These are phyloP conservation scores for Andricus curvator DNA, from an alignment of 2,888 invertebrate genomes.

Conservation along the genomic window DNA sequence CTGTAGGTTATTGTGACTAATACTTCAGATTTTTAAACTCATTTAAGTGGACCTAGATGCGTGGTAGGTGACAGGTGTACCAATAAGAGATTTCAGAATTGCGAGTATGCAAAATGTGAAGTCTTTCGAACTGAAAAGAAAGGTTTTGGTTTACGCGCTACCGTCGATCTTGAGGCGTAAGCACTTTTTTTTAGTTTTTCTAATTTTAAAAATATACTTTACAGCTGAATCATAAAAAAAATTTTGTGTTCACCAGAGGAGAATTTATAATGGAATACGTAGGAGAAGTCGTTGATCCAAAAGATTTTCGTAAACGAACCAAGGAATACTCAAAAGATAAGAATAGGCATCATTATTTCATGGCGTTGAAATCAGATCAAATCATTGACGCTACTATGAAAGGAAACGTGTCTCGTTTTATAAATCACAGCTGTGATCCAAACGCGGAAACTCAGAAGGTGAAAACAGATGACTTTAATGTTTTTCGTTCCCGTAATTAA, in stretches of 20 bases:
- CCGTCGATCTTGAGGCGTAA: conserved; percentile 86
- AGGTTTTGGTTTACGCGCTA: conserved; percentile 94
- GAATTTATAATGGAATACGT: conserved; percentile 99
- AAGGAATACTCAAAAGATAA: conserved; percentile 94
- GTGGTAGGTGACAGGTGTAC: conserved; percentile 94
- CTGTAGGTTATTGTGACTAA: conserved; percentile 20
- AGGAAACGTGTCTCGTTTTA: conserved; percentile 97
- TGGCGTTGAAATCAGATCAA: conserved; percentile 95
- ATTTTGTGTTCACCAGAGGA: conserved; percentile 81
- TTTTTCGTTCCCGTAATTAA: background rate
- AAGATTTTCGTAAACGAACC: conserved; percentile 93
- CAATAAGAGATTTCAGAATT: conserved; percentile 95
- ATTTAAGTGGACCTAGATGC: conserved; percentile 92
- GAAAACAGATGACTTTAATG: conserved; percentile 39
- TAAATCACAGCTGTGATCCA: conserved; percentile 99
- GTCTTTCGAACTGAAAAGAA: conserved; percentile 96
- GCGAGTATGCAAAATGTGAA: conserved; percentile 90
- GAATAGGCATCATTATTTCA: conserved; percentile 97
- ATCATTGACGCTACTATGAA: conserved; percentile 97
- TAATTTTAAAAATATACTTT: conserved; percentile 18
- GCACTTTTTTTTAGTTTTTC: conserved; percentile 63
- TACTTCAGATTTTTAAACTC: conserved; percentile 52
- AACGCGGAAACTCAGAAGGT: conserved; percentile 98
- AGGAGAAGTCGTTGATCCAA: conserved; percentile 96
- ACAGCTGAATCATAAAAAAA: conserved; percentile 55